Conservation (phyloP, 2,113 vertebrate species). For the Oncorhynchus masou region DNA sequence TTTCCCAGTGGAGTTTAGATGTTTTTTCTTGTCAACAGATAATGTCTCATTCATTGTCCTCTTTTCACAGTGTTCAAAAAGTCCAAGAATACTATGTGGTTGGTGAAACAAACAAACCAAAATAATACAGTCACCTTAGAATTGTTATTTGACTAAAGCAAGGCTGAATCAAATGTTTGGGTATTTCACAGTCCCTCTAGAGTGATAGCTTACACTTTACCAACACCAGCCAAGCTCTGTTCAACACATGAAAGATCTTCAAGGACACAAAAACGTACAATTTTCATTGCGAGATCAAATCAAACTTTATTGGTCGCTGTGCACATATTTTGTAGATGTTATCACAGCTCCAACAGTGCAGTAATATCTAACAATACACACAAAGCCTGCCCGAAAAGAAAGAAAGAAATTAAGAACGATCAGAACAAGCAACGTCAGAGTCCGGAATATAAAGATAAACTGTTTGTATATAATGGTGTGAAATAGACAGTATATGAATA, state of each 20-base stretch:
- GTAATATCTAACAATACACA: too few relatives aligned
- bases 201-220: neutral
- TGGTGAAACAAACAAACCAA: neutral
- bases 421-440: too few relatives aligned
- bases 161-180: neutral
- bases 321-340: too few relatives aligned
- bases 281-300: too few relatives aligned
- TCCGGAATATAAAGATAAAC: too few relatives aligned
- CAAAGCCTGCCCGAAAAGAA: too few relatives aligned
- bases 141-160: conserved; percentile 11
- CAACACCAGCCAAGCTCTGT: neutral
- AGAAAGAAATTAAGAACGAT: too few relatives aligned
- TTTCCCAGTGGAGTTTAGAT: neutral
- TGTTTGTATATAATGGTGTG: too few relatives aligned
- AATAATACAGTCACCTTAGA: neutral
- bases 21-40: neutral
- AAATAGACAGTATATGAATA: too few relatives aligned
- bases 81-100: neutral
- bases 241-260: neutral
- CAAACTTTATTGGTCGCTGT: too few relatives aligned
- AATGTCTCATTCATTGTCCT: neutral
- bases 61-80: neutral
- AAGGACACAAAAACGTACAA: too few relatives aligned
- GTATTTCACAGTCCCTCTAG: neutral
- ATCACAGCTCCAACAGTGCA: too few relatives aligned